Base-by-base conservation (phyloP, 1,140 invertebrate genomes). In the Hypsibius dujardini region DNA sequence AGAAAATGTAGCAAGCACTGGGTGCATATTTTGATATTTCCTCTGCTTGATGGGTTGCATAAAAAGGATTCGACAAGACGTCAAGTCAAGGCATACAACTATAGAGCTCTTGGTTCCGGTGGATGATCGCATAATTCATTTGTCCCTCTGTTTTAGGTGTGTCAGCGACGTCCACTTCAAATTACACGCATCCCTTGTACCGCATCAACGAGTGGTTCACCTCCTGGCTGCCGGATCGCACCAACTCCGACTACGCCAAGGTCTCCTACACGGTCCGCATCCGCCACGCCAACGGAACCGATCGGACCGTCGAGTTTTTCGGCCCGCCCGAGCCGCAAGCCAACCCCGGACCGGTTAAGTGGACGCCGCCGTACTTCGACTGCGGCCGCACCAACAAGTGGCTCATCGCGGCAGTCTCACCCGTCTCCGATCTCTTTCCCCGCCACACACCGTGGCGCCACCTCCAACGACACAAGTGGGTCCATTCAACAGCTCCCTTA, bases 311-410 rank as follows among this genome's bases (percentile, higher is more conserved):
- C 78, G 89, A 89, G n/a, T 94, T 92, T 79, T 90, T 93, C 76
- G 90, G 90, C 70, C 90, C 90, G n/a, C 88, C 86, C 69, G 88
- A 84, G 84, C 77, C 75, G 70, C 71, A 72, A 71, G 70, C 14
- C 83, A 83, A 81, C 77, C 87, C 87, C 62, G 90, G 91, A 14
- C 93, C 94, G 47, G 90, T 97, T 0, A 88, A 90, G 80, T 95
- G 90, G 85, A 94, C 90, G 1, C 81, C 87, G 69, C 94, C 94
- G 0, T 98, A 98, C 80, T 98, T 94, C 81, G 94, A 98, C 81
- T 98, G 94, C 80, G 89, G 88, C 12, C 82, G 92, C 74, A 89
- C 92, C 0, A 95, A 97, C 81, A 90, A 92, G 79, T 98, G 95
- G 95, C 81, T 96, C 12, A 87, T 96, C 1, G 89, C 86, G 70